Evolutionary conservation across 2,888 invertebrate species (phyloP).

Genomic region (Scrobipalpa atriplicella): DNA sequence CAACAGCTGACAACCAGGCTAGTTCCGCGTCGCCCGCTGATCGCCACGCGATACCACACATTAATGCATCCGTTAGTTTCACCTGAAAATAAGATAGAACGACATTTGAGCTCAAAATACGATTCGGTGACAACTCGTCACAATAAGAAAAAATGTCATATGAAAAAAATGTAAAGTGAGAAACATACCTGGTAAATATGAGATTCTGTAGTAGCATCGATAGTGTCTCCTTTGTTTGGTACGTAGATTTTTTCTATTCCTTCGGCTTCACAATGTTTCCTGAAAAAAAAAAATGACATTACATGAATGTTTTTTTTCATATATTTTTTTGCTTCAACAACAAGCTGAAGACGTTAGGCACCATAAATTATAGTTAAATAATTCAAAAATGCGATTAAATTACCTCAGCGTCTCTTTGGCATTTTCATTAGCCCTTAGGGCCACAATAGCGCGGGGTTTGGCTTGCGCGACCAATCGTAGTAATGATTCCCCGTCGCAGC

Average conservation of each 20-base stretch:
- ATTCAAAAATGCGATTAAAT: too few relatives aligned
- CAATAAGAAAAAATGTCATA: not conserved
- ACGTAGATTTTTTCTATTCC: slow-evolving; percentile 87
- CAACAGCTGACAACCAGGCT: slow-evolving; percentile 96
- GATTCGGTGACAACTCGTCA: too few relatives aligned
- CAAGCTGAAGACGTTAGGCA: too few relatives aligned
- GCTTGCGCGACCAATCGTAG: slow-evolving; percentile 91
- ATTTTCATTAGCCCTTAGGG: slow-evolving; percentile 56
- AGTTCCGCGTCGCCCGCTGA: slow-evolving; percentile 93
- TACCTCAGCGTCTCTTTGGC: slow-evolving; percentile 58
- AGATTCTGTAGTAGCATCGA: slow-evolving; percentile 98
- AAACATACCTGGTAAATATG: slow-evolving; percentile 97
- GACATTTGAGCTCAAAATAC: not conserved
- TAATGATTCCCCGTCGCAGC: slow-evolving; percentile 92
- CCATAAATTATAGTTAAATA: too few relatives aligned
- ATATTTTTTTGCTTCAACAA: too few relatives aligned
- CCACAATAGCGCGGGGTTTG: slow-evolving; percentile 90
- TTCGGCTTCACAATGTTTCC: slow-evolving; percentile 86
- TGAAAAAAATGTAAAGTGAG: not conserved
- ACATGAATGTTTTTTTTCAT: not conserved
- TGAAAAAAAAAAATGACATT: slow-evolving; percentile 46
- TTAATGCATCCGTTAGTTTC: slow-evolving; percentile 94
- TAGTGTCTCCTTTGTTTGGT: slow-evolving; percentile 90
- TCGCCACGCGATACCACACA: slow-evolving; percentile 93
- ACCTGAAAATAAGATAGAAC: slow-evolving; percentile 81